Conservation (phyloP, 2,113 vertebrate species). For the Larimichthys polyactis region DNA sequence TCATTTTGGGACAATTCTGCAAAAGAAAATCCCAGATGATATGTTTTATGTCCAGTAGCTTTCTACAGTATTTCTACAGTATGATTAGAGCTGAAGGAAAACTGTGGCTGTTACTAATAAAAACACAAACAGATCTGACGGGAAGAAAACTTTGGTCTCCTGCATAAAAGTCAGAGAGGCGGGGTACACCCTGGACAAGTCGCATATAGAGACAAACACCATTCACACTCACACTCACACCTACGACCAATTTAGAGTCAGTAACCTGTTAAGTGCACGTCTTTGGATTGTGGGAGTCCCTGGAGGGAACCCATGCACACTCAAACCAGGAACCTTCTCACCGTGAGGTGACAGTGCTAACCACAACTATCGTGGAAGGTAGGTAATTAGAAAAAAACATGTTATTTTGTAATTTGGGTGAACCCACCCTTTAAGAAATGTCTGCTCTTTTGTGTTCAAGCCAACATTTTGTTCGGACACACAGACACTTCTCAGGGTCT, state of each 20-base stretch:
- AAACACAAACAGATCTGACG: not conserved
- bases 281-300: no score
- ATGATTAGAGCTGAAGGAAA: not conserved
- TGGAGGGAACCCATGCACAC: no score
- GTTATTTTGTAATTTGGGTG: conserved; percentile 6
- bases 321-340: no score
- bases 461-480: conserved; percentile 25
- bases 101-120: not conserved
- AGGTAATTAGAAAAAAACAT: not conserved
- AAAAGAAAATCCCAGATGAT: not conserved
- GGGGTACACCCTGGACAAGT: no score
- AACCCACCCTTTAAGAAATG: not conserved
- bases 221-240: no score
- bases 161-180: not conserved
- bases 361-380: no score
- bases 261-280: no score
- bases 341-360: no score
- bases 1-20: not conserved
- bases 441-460: not conserved
- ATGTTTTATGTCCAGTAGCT: no score
- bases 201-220: no score
- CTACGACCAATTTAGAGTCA: no score
- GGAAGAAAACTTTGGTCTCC: not conserved
- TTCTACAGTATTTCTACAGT: not conserved
- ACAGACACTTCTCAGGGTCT: not conserved